phyloP scores from a whole-genome alignment of 35 echinoderm and acorn worm genomes.

The Chiridota heheva region DNA sequence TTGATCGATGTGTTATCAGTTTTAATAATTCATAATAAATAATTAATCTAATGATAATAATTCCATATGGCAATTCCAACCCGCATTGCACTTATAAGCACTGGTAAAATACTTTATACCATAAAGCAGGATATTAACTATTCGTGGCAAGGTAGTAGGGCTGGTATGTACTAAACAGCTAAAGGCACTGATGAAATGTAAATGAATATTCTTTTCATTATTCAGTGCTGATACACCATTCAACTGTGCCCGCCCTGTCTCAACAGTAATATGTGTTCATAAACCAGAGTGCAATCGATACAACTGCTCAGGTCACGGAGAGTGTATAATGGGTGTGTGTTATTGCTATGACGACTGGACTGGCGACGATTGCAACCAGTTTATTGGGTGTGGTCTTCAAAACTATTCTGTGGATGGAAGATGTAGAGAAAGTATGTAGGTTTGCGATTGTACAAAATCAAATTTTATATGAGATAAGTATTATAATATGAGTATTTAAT shows the following conservation, averaged over 20 bases:
- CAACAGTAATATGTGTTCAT: slow-evolving; percentile 24
- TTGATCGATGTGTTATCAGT: too few relatives aligned
- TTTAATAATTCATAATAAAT: too few relatives aligned
- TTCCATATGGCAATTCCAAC: background rate
- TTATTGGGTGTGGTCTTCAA: too few relatives aligned
- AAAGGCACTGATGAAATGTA: background rate
- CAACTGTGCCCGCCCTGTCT: slow-evolving; percentile 10
- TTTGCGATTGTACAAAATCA: too few relatives aligned
- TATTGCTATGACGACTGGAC: slow-evolving; percentile 7
- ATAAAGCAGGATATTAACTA: background rate
- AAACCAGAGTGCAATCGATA: background rate
- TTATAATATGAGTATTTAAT: too few relatives aligned
- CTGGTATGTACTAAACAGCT: too few relatives aligned
- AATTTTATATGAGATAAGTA: too few relatives aligned
- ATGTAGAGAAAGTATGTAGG: too few relatives aligned
- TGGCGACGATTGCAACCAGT: background rate
- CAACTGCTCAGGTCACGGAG: background rate
- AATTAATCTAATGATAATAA: background rate
- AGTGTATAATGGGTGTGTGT: background rate
- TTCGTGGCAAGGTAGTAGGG: background rate
- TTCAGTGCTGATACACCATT: background rate
- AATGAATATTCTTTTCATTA: background rate
- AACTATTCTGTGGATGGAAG: too few relatives aligned
- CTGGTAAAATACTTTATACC: background rate
- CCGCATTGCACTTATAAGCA: background rate